Conservation (phyloP, 2,797 vertebrate genomes). For the Eulemur coronatus region DNA sequence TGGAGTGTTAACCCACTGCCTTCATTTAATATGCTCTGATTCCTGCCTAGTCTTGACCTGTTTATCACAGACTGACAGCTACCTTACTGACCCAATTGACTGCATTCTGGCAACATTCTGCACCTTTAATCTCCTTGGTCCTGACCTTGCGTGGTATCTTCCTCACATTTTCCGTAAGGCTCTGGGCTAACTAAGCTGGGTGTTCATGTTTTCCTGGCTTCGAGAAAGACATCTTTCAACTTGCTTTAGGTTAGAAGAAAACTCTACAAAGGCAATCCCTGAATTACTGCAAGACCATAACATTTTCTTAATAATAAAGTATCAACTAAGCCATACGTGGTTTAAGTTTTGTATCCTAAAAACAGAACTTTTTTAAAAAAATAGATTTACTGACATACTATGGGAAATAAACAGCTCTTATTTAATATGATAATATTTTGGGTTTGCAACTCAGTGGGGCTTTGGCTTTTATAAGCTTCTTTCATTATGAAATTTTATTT, state of each 20-base stretch:
- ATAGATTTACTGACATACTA: neutral
- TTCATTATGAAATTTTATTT: conserved; percentile 76
- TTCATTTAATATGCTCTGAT: conserved; percentile 29
- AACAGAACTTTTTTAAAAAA: neutral
- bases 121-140: neutral
- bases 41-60: neutral
- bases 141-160: neutral
- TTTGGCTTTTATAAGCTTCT: conserved; percentile 48
- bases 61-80: neutral
- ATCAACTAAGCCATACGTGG: neutral
- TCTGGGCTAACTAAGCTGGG: neutral
- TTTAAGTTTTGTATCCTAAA: neutral
- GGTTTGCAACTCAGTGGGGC: conserved; percentile 31
- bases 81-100: neutral
- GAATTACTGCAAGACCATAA: neutral
- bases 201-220: neutral
- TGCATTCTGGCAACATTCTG: neutral
- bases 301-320: neutral
- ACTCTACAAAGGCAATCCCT: neutral
- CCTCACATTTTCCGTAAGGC: neutral
- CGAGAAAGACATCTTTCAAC: neutral
- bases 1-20: neutral
- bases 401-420: neutral
- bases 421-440: conserved; percentile 28
- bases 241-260: neutral